Base-by-base conservation (phyloP, 1,140 invertebrate genomes). In the Saccostrea cuccullata region DNA sequence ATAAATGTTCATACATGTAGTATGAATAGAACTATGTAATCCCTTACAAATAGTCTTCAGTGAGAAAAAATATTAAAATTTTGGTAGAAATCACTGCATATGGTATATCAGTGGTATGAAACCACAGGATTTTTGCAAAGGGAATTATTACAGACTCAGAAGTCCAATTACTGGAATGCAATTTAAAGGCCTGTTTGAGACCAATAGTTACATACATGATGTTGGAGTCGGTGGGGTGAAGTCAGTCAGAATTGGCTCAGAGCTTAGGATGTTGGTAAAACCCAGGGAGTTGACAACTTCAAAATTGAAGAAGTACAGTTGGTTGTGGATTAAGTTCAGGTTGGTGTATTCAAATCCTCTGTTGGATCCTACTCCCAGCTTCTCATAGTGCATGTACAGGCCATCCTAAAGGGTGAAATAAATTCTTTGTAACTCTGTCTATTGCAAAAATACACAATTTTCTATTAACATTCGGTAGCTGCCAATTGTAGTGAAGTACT, bases 181-280 rank as follows among this genome's bases (percentile, higher is more conserved):
- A 36, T 36, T 36, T 36, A 36, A 36, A 36, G 30, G 30, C 30
- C 0, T 36, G 60, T 20, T 67, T 15, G 30, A 82, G 9, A 26
- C 17, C 12, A 55, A 26, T 83, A 8, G 20, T 13, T 60, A 60
- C 8, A 26, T 60, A 77, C 23, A 55, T 40, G 20, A 47, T 1
- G 23, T 56, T 89, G 92, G 91, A 82, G 89, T 86, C 20, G 92
- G 92, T 56, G 90, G 85, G 36, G 92, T 93, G 8, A 91, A 88
- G 67, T 93, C 92, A 26, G 89, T 73, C 56, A 93, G 26, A 11
- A 91, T 89, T 0, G 90, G 91, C 2, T 89, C 82, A 40, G 91
- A 90, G 11, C 88, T 89, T 20, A 93, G 89, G 30, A 90, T 90
- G 23, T 88, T 90, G 17, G 82, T 70, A 77, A 89, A 92, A 1